Base-by-base conservation (phyloP, 2,888 invertebrate genomes). In the Ceraclea dissimilis region DNA sequence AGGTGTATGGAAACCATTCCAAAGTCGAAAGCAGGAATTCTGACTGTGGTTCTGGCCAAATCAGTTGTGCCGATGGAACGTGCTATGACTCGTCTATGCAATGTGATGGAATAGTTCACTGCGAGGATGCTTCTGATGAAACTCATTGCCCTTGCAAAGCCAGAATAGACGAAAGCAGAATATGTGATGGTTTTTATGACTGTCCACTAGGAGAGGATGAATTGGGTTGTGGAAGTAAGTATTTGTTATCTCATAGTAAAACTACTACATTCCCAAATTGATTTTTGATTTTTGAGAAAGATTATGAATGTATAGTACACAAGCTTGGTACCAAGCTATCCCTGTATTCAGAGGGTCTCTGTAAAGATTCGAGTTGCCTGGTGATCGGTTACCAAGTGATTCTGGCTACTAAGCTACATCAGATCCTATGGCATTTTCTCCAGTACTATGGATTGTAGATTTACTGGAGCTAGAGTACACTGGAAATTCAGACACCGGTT, bases 161-260 rank as follows among this genome's bases (percentile, higher is more conserved):
- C n/a, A 79, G 89, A 56, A 78, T 92, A 11, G 79, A 80, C 16
- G 72, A 74, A 48, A 73, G 79, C 2, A 79, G 87, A 62, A 68
- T 84, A 1, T 93, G 93, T 66, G 93, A 93, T 69, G 89, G 88
- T 16, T 90, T 86, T 66, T 81, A 83, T 49, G 92, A 92, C 66
- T 92, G 90, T 68, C 91, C 90, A 0, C 79, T 81, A 64, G 88
- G 85, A 18, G 89, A 88, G 73, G 91, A 91, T 65, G 91, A 92
- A 73, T 71, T 84, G 65, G 87, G 84, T 18, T 92, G 91, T 68
- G 83, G 82, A 66, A 88, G 90, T 87, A 73, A 73, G 67, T 60
- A 17, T 43, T 43, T 43, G 4, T 6, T 6, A 26, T 26, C 26
- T 10, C 26, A n/a, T n/a, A n/a, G n/a, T n/a, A n/a, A n/a, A n/a